These are phyloP conservation scores for Ditula angustiorana DNA, from an alignment of 2,888 invertebrate genomes.

Conservation along the genomic window DNA sequence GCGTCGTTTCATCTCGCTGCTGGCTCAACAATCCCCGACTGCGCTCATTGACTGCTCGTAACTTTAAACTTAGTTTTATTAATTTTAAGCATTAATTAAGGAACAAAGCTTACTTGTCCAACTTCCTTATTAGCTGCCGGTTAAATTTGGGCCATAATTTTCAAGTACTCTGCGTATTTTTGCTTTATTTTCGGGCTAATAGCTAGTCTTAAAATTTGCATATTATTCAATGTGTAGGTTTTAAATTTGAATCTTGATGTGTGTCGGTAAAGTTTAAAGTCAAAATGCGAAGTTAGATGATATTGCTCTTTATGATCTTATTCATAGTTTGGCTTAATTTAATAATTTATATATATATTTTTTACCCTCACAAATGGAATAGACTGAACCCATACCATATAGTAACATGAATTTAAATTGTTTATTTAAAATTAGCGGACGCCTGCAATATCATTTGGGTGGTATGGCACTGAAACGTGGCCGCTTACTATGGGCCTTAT, in stretches of 20 bases:
- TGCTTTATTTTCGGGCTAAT: slow-evolving; percentile 18
- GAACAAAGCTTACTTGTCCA: slow-evolving; percentile 33
- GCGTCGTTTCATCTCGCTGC: neutral
- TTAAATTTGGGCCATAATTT: slow-evolving; percentile 32
- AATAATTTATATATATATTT: no score
- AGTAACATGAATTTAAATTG: no score
- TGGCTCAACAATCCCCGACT: slow-evolving; percentile 3
- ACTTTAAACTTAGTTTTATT: slow-evolving; percentile 37
- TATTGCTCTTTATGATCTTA: no score
- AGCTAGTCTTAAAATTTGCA: neutral
- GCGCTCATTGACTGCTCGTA: slow-evolving; percentile 34
- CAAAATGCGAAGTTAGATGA: no score
- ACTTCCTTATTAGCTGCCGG: slow-evolving; percentile 37
- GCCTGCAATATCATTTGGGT: no score
- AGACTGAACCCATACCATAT: no score
- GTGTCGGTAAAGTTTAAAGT: neutral
- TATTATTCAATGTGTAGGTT: neutral
- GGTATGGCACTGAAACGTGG: no score
- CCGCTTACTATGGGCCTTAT: no score
- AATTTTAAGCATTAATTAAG: slow-evolving; percentile 37
- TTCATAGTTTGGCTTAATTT: no score
- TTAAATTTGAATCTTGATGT: neutral
- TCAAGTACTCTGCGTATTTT: slow-evolving; percentile 17
- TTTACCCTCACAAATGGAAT: no score
- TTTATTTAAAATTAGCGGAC: no score